Percentiles rank a stretch among this genome's conserved stretches.
These are phyloP conservation scores for Sterrhoptilus dennistouni DNA, from an alignment of 2,113 vertebrate species.

Conservation along the genomic window DNA sequence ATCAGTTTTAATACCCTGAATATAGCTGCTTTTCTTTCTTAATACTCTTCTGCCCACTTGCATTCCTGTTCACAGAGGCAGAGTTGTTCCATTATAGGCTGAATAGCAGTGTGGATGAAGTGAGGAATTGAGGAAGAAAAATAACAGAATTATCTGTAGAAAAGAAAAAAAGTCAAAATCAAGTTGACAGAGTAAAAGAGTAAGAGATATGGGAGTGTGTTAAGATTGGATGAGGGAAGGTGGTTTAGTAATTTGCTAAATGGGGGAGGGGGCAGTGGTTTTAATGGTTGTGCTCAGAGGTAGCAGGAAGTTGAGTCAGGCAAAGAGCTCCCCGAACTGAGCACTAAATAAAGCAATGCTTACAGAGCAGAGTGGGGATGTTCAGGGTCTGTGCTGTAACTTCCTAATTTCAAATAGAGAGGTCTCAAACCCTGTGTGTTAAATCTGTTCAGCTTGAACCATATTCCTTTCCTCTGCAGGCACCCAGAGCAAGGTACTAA, in stretches of 20 bases:
- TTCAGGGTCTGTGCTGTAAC: neutral
- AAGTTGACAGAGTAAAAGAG: neutral
- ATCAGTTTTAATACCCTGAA: neutral
- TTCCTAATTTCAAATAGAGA: neutral
- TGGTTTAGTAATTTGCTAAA: neutral
- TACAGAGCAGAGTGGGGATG: neutral
- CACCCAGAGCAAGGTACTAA: neutral
- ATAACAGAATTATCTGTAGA: neutral
- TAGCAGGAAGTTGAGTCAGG: neutral
- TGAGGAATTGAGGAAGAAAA: neutral
- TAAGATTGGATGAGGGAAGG: neutral
- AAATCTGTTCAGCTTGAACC: neutral
- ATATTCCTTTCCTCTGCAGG: neutral
- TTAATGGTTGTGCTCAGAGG: neutral
- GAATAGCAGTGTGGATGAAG: neutral
- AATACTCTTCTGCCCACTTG: neutral
- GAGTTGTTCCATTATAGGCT: neutral
- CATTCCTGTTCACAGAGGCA: neutral
- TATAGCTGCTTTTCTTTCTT: neutral
- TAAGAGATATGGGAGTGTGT: neutral
- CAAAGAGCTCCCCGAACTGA: neutral
- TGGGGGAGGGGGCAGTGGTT: neutral
- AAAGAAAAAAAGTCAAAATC: neutral
- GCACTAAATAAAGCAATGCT: neutral
- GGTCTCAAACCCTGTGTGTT: neutral